Evolutionary conservation across 2,797 vertebrate species (phyloP).

Genomic region (Staurois parvus): DNA sequence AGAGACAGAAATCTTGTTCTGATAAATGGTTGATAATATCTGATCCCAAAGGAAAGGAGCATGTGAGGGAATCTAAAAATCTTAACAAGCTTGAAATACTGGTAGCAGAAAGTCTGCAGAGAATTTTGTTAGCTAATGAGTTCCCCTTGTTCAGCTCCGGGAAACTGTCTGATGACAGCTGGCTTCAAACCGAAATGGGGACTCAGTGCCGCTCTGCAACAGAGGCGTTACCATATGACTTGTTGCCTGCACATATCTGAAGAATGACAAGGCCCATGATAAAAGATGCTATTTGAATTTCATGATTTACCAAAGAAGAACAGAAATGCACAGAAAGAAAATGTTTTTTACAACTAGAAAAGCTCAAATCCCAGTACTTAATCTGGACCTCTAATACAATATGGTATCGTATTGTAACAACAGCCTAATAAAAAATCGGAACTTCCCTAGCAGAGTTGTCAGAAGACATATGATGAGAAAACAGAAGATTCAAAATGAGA

Average conservation of each 20-base stretch:
- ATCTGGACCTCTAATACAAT: neutral
- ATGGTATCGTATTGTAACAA: slow-evolving; percentile 4
- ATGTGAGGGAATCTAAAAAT: neutral
- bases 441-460: neutral
- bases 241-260: slow-evolving; percentile 29
- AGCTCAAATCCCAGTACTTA: slow-evolving; percentile 11
- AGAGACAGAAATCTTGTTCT: slow-evolving; percentile 13
- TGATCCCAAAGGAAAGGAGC: slow-evolving; percentile 35
- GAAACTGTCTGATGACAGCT: slow-evolving; percentile 37
- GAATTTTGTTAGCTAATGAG: neutral
- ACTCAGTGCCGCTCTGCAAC: slow-evolving; percentile 14
- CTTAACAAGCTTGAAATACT: slow-evolving; percentile 46
- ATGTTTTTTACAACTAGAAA: slow-evolving; percentile 16
- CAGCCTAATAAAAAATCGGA: slow-evolving; percentile 4
- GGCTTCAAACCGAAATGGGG: slow-evolving; percentile 17
- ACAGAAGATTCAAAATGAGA: neutral
- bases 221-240: slow-evolving; percentile 38
- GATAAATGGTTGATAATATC: slow-evolving; percentile 56
- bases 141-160: neutral
- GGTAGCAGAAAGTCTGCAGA: neutral
- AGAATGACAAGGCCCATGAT: slow-evolving; percentile 36
- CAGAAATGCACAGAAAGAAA: slow-evolving; percentile 27
- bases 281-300: slow-evolving; percentile 42
- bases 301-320: slow-evolving; percentile 28
- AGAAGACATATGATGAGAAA: neutral